Base-by-base conservation (phyloP, 30 jellyfish, hydroid and myxozoan species). In the Hydra vulgaris region DNA sequence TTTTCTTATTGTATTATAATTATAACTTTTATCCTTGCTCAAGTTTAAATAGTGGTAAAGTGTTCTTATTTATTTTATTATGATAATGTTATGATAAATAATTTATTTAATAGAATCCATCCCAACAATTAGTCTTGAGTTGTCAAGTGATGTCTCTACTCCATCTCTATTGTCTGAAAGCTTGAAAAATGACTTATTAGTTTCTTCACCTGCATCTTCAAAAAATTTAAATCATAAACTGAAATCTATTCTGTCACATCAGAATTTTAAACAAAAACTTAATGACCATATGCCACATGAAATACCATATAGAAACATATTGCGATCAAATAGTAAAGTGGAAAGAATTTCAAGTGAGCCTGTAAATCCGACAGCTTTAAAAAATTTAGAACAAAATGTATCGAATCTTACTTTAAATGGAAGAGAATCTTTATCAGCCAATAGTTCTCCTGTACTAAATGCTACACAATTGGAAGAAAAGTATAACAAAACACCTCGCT, bases 401-500 rank as follows among this genome's bases (percentile, higher is more conserved):
- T 40, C 61, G 12, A 40, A 40, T 3, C 12, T 40, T 5, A 3
- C 61, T 40, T 3, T 40, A 40, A 40, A 40, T 40, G 61, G 61
- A 3, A 40, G 61, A 40, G 61, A 40, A 40, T 40, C 61, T 40
- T 40, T 40, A 18, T 78, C 85, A 0, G 81, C 85, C 3, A 40
- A 78, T 19, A 78, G 23, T 53, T 78, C 85, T 15, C 85, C 85
- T 18, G 26, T 61, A n/a, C 25, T 27, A 40, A 27, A 77, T 78
- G 23, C 66, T 7, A 20, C 83, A 4, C 0, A 53, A 17, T 75
- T 70, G 7, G 21, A 54, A 25, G 83, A 25, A 22, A 70, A 75
- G 83, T 75, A 27, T 25, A 26, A 66, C 23, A 27, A 81, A 23
- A 78, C 79, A 0, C 85, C 85, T 23, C 79, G 85, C 4, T 78